Evolutionary conservation across 2,888 invertebrate species (phyloP), one percentile per base, ranked within the genome.

Genomic region (Tenthredo notha): DNA sequence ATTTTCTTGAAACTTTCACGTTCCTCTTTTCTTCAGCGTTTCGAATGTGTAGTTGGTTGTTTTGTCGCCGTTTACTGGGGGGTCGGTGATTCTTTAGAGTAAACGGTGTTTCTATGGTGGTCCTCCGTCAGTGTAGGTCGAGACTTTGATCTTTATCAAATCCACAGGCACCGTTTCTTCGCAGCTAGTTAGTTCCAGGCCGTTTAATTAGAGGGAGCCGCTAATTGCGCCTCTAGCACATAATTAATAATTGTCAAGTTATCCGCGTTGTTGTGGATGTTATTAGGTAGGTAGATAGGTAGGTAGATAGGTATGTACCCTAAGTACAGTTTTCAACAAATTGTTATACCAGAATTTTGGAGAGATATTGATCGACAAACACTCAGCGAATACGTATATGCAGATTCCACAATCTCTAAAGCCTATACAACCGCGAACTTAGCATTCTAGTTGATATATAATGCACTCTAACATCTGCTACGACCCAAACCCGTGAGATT

Each of bases 141-240:
- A 74, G 74, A 74, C 74, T 80, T 80, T 80, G 80, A 80, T 80
- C 80, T 80, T 80, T 58, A 61, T 80, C 58, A 61, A n/a, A 37
- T 21, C 33, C 21, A 40, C 12, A 80, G 37, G 40, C 61, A 33
- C 29, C 7, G 80, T 58, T 61, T 61, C 80, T 80, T 80, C 61
- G 37, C 58, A 80, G 80, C 80, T 61, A 80, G 80, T 80, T 80
- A 80, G 50, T 61, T 80, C 40, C 40, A 37, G 21, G 33, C 80
- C 58, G 80, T 80, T 80, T 80, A 80, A 80, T 80, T 61, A 80
- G 40, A 80, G 61, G 40, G 58, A 58, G 61, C 58, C 58, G 58
- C 80, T 80, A 80, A 80, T 80, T 80, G 80, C 61, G 80, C 12
- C 40, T 37, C 80, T 40, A 80, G 37, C 33, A 61, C 80, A 61